Percentiles rank a stretch among this genome's conserved stretches.
Evolutionary conservation across 2,113 vertebrate genomes (phyloP).

Genomic region (Phycodurus eques): DNA sequence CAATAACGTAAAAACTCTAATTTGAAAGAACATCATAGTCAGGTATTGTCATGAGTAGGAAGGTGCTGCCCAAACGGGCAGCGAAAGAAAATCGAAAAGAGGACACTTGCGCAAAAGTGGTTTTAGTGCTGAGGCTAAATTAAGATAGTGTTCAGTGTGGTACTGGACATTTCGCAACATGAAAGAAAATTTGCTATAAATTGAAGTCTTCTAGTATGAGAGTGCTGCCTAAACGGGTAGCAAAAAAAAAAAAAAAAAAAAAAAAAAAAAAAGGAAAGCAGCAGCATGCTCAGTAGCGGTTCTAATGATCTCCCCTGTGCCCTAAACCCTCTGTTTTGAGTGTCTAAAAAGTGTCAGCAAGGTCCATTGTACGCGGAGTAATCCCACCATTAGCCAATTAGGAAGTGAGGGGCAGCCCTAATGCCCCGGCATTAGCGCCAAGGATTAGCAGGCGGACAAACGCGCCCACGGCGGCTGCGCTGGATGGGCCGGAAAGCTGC

Average conservation of each 20-base stretch:
- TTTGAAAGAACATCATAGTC: no score
- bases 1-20: no score
- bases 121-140: no score
- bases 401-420: constrained; percentile 67
- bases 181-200: background rate
- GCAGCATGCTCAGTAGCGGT: background rate
- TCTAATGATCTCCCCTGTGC: background rate
- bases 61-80: no score
- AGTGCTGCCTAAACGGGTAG: background rate
- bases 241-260: background rate
- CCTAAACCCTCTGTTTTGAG: constrained; percentile 59
- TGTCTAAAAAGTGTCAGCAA: constrained; percentile 58
- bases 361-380: constrained; percentile 64
- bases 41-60: no score
- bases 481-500: constrained; percentile 49
- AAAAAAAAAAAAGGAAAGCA: background rate
- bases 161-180: no score
- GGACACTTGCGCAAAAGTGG: no score
- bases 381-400: constrained; percentile 75
- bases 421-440: constrained; percentile 59
- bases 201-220: background rate
- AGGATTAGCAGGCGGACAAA: constrained; percentile 64
- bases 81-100: no score
- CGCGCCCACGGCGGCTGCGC: background rate
- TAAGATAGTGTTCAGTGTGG: no score